Evolutionary conservation across 2,888 invertebrate species (phyloP), one percentile per base, ranked within the genome.

Genomic region (Habrosyne pyritoides): DNA sequence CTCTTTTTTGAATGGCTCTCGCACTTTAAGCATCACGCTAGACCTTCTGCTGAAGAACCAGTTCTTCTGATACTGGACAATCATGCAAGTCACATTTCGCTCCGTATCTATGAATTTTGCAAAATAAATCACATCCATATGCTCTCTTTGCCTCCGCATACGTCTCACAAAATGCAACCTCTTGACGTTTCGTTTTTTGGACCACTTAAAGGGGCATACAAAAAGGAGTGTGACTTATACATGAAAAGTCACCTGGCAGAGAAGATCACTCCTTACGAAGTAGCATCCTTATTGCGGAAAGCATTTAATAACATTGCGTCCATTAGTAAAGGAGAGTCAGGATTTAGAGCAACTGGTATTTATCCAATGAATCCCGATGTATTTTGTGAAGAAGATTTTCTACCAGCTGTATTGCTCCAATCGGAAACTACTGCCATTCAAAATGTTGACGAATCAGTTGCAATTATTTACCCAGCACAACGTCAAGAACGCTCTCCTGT

Each of bases 291-390:
- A 14, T 47, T 63, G 22, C 57, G 21, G 21, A 63, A 58, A 61
- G 54, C 57, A 53, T 66, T 56, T 55, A 48, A 48, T 28, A 53
- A 53, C 55, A 66, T 67, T 55, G 73, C 74, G 0, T 67, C 69
- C 56, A 73, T 79, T 48, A 67, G 59, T 30, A 78, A 81, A 69
- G 74, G 61, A 53, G 74, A 70, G 65, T 61, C 77, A 18, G 77
- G 76, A n/a, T 76, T 81, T 66, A 65, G 66, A 63, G 52, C 73
- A 55, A 68, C 75, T 53, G 78, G 76, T 49, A 79, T 77, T 56
- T 65, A 66, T 64, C 77, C 77, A 56, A 22, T 75, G 10, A 72
- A 79, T 60, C 73, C 68, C 4, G 53, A 66, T 1, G 60, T 68
- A 56, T 69, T 69, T 18, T 51, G 56, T 51, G 69, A 74, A 52